Evolutionary conservation across 2,113 vertebrate species (phyloP), one percentile per base, ranked within the genome.

Genomic region (Symphodus melops): DNA sequence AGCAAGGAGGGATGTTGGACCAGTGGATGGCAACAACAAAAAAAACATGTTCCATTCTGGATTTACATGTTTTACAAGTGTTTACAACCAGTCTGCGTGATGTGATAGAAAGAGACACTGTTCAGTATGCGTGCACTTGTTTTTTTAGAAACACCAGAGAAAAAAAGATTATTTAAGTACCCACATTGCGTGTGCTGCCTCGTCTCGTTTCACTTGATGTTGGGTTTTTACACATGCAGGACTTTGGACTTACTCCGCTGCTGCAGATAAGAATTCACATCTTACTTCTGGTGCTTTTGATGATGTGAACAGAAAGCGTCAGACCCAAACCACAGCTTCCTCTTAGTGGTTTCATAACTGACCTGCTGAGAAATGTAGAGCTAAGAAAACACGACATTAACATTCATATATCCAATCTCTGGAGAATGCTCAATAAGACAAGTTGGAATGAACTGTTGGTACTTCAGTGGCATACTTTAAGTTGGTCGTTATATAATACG

Each of bases 401-500:
- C 53, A 77, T 63, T 69, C 14, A 44, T 64, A 16, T 13, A 37
- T 33, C 54, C 56, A 21, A 25, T 73, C 16, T 55, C 64, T 28
- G 48, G 17, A 73, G 51, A 58, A 53, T 48, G 69, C 60, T 67
- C 59, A 58, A n/a, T 54, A 57, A 57, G 36, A 14, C 12, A 19
- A 80, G 41, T 25, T 67, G 17, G 53, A 70, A 48, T 51, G 41
- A 68, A 51, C 46, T 25, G 21, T 61, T 72, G 52, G 42, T 46
- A 75, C 68, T 71, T 75, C 16, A 57, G 65, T 56, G 56, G 55
- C 73, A 56, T 21, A 78, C 69, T 74, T 70, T 51, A 63, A 77
- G 59, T 77, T 66, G 17, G 56, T 46, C 51, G 64, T 89, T 91
- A 85, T 83, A 83, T 86, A 91, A 89, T 59, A 39, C 52, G 42